Conservation (phyloP, 2,113 vertebrate species). For the Cryptotis parvus region DNA sequence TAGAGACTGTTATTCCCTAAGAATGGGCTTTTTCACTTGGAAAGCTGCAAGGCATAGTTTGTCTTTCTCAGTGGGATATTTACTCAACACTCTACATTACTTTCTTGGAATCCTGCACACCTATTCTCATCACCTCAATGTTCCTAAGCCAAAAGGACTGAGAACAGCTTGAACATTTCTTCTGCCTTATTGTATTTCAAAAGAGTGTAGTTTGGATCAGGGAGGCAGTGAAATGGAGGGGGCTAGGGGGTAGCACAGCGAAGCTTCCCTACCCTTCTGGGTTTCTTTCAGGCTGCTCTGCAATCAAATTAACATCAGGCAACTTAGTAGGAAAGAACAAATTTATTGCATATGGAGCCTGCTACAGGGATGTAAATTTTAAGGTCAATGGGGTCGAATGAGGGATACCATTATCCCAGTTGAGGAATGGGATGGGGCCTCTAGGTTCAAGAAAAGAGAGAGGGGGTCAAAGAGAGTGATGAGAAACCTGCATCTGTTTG, state of each 20-base stretch:
- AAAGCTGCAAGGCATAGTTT: neutral
- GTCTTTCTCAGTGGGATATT: neutral
- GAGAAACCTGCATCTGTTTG: too few species aligned
- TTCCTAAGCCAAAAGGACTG: neutral
- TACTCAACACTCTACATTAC: neutral
- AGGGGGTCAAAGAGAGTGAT: neutral
- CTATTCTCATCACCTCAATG: neutral
- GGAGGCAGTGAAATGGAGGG: neutral
- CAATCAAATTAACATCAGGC: neutral
- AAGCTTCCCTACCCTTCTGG: neutral
- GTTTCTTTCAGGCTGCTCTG: neutral
- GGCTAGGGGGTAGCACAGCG: neutral
- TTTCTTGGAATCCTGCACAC: neutral
- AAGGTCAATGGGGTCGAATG: neutral
- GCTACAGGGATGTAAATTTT: neutral
- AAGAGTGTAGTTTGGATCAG: neutral
- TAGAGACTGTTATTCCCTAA: neutral
- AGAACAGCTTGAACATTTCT: neutral
- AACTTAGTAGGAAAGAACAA: neutral
- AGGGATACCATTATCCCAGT: neutral
- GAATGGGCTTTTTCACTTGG: neutral
- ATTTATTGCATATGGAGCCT: neutral
- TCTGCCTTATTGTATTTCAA: neutral
- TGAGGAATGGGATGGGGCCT: neutral
- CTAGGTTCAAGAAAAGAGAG: neutral